phyloP scores from a whole-genome alignment of 2,113 vertebrate genomes.

The Burhinus bistriatus region DNA sequence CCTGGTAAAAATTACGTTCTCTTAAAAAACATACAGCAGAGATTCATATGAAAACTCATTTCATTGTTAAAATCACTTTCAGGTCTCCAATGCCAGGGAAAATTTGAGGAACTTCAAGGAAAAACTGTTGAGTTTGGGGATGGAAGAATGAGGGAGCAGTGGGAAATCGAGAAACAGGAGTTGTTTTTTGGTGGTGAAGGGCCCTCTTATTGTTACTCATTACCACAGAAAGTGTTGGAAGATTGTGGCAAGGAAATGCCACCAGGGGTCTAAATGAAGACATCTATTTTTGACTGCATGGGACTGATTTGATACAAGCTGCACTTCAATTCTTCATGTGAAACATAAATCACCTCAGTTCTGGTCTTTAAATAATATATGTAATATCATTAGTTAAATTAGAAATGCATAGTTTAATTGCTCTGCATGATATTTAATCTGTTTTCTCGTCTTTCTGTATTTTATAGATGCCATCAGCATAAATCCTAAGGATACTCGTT shows the following conservation, averaged over 20 bases:
- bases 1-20: background rate
- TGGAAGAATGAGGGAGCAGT: background rate
- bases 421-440: background rate
- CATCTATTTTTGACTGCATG: background rate
- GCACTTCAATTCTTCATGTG: background rate
- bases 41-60: background rate
- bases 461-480: conserved; percentile 82
- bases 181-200: background rate
- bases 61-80: background rate
- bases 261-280: background rate
- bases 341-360: background rate
- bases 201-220: background rate
- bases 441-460: background rate
- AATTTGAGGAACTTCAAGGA: background rate
- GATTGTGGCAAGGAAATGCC: background rate
- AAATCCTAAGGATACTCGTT: conserved; percentile 84
- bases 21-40: background rate
- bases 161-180: background rate
- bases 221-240: background rate
- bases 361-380: background rate
- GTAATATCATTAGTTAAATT: background rate
- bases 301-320: background rate
- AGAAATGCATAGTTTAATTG: background rate
- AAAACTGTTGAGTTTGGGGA: background rate
- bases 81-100: background rate